These are phyloP conservation scores for Pipistrellus kuhlii DNA, from an alignment of 2,797 vertebrate species.

Conservation along the genomic window DNA sequence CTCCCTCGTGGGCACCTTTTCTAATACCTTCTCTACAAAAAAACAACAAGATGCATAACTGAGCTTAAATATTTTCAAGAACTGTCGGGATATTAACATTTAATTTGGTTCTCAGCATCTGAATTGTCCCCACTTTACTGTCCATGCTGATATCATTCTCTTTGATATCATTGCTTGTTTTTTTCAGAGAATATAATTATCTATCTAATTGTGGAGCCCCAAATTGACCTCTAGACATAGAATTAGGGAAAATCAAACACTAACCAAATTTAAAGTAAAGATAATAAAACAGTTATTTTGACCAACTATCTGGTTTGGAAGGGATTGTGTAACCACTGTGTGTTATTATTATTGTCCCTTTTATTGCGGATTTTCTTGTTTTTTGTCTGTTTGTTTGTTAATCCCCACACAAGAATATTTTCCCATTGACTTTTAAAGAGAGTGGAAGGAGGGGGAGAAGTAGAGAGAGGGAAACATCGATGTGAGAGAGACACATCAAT, in stretches of 20 bases:
- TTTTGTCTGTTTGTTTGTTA: no score
- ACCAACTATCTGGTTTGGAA: neutral
- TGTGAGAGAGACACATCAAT: no score
- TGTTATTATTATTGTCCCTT: neutral
- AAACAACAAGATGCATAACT: neutral
- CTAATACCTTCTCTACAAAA: neutral
- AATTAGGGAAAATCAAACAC: constrained; percentile 37
- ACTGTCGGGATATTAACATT: neutral
- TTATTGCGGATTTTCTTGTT: neutral
- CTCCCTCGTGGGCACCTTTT: constrained; percentile 27
- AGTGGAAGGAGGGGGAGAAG: no score
- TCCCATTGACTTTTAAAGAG: no score
- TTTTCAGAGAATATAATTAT: neutral
- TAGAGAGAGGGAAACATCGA: no score
- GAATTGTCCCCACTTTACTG: neutral
- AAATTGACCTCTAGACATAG: neutral
- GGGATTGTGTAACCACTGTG: neutral
- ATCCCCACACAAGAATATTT: no score
- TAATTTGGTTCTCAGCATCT: constrained; percentile 2
- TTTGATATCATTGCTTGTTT: neutral
- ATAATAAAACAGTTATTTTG: constrained; percentile 23
- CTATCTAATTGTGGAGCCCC: neutral
- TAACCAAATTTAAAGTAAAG: constrained; percentile 23
- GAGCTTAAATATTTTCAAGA: constrained; percentile 27
- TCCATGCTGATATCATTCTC: neutral